Percentiles rank a stretch among this genome's conserved stretches.
phyloP scores from a whole-genome alignment of 2,888 invertebrate genomes.

The Drosophila trichaetosa region DNA sequence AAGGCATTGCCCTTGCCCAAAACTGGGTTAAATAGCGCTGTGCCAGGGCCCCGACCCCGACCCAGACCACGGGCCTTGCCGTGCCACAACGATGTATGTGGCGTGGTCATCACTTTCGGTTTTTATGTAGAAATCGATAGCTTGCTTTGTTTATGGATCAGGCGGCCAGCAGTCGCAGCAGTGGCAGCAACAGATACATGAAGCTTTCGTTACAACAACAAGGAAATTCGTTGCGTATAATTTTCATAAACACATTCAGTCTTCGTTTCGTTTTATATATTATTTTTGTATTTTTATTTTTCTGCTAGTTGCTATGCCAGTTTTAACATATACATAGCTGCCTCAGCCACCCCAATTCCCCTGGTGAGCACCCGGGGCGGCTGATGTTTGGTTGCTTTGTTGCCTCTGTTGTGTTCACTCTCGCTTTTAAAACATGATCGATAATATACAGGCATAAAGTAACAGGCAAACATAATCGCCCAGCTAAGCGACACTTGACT shows the following conservation, averaged over 20 bases:
- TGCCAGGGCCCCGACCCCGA: conserved; percentile 43
- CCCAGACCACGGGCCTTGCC: background rate
- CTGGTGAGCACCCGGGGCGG: background rate
- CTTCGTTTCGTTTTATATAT: background rate
- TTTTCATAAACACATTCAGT: conserved; percentile 40
- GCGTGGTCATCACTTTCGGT: conserved; percentile 73
- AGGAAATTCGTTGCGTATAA: conserved; percentile 45
- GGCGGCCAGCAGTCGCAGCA: conserved; percentile 61
- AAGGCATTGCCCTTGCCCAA: conserved; percentile 35
- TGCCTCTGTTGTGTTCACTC: conserved; percentile 64
- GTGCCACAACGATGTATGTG: conserved; percentile 13
- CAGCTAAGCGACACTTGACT: conserved; percentile 41
- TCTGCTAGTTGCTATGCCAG: conserved; percentile 40
- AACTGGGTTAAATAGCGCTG: conserved; percentile 56
- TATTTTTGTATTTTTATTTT: background rate
- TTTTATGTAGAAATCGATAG: conserved; percentile 83
- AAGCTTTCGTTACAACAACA: conserved; percentile 28
- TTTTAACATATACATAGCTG: background rate
- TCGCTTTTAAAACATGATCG: conserved; percentile 82
- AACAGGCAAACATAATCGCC: conserved; percentile 70
- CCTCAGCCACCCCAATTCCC: background rate
- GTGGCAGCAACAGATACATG: conserved; percentile 13
- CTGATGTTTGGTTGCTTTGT: background rate
- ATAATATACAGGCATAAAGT: conserved; percentile 80
- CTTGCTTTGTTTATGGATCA: conserved; percentile 75